Percentiles rank a stretch among this genome's conserved stretches.
Evolutionary conservation across 2,113 vertebrate genomes (phyloP).

Genomic region (Theristicus caerulescens): DNA sequence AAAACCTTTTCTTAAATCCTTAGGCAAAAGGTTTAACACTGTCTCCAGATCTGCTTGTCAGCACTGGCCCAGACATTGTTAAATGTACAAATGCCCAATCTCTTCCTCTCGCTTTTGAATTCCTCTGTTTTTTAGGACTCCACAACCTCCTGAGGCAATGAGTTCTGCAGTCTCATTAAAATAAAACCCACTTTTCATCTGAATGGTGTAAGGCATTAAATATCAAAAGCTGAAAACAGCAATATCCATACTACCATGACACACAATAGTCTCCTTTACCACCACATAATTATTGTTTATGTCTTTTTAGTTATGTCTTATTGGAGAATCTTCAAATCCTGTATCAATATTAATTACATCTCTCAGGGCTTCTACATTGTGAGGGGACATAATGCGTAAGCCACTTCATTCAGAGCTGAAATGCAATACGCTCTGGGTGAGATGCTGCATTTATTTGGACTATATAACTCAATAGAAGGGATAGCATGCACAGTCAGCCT

Average conservation of each 20-base stretch:
- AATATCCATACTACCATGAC: not conserved
- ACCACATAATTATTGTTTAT: not conserved
- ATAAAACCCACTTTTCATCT: not conserved
- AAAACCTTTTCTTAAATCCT: not conserved
- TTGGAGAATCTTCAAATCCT: not conserved
- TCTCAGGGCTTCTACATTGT: not conserved
- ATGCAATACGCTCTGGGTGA: not conserved
- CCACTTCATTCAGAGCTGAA: not conserved
- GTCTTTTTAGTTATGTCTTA: not conserved
- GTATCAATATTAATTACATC: not conserved
- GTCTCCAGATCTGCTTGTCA: not conserved
- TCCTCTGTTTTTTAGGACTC: not conserved
- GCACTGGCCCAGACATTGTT: not conserved
- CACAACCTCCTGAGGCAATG: not conserved
- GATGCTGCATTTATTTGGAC: not conserved
- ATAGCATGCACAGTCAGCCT: not conserved
- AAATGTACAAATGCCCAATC: not conserved
- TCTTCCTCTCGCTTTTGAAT: not conserved
- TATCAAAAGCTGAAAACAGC: constrained; percentile 13
- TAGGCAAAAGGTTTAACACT: not conserved
- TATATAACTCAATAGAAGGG: not conserved
- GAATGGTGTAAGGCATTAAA: not conserved
- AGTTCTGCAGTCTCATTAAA: not conserved
- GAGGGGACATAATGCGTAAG: not conserved
- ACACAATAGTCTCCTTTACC: not conserved